Evolutionary conservation across 1,140 invertebrate genomes (phyloP), one percentile per base, ranked within the genome.

Genomic region (Muscidifurax raptorellus): DNA sequence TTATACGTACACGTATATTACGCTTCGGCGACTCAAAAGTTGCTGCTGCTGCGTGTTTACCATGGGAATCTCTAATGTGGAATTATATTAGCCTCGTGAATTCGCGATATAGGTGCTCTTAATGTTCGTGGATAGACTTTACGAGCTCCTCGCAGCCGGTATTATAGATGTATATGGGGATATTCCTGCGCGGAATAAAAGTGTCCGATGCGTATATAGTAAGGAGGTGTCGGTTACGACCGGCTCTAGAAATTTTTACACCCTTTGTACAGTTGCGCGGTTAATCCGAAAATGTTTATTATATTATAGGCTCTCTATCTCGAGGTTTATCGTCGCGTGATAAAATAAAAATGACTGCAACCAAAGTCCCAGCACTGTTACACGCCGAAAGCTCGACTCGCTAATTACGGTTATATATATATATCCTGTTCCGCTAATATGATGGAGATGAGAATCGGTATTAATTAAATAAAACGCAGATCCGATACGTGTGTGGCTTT

Each of bases 81-180:
- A 47, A 82, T 82, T 36, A 40, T 64, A 75, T 64, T 64, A 81
- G 69, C 18, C 52, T 64, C 71, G n/a, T 40, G 69, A 47, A 82
- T 64, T 82, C 28, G 15, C n/a, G 7, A 28, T 10, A 18, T 36
- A 74, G 27, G 30, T 74, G 30, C 59, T 81, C 40, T 27, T 30
- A 32, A 36, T 75, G 30, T 28, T 69, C 10, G 27, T 27, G 30
- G 36, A 40, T 40, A 40, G 36, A 40, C 36, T 40, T 40, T 40
- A 40, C 36, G 36, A 40, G 36, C n/a, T n/a, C n/a, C n/a, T n/a
- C n/a, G n/a, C 36, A 40, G 36, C 10, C 6, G 36, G 36, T 40
- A 40, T 40, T 40, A 40, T 40, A 40, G 0, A n/a, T n/a, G n/a
- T n/a, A n/a, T n/a, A n/a, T n/a, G 0, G 7, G 36, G 36, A 40